Conservation (phyloP, 2,888 invertebrate species). For the Drosophila austrosaltans region DNA sequence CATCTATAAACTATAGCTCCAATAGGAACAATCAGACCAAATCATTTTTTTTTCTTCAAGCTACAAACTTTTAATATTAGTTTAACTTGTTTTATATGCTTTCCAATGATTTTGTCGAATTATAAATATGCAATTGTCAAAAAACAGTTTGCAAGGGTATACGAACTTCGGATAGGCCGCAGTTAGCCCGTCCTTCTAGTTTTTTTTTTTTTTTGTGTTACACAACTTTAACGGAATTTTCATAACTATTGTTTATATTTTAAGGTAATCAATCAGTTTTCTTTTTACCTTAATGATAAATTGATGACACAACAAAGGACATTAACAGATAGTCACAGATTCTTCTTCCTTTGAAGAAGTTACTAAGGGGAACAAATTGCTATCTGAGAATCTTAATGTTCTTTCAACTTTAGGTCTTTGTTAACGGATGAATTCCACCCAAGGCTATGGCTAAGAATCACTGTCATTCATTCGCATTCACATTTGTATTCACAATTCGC, state of each 20-base stretch:
- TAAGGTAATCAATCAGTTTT: not conserved
- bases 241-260: not conserved
- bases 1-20: no score
- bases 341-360: not conserved
- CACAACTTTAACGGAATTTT: not conserved
- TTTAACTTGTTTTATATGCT: no score
- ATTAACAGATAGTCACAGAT: not conserved
- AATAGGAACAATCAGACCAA: no score
- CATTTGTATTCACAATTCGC: no score
- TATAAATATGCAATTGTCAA: no score
- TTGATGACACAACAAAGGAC: slow-evolving; percentile 8
- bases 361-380: not conserved
- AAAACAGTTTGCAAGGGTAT: no score
- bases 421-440: slow-evolving; percentile 15
- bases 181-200: no score
- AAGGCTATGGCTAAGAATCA: slow-evolving; percentile 31
- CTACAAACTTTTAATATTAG: no score
- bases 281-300: not conserved
- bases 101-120: no score
- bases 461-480: slow-evolving; percentile 56
- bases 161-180: no score
- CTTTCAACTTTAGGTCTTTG: not conserved
- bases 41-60: no score
- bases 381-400: not conserved
- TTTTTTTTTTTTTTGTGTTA: no score